Conservation (phyloP, 2,113 vertebrate genomes). For the Microtus ochrogaster region DNA sequence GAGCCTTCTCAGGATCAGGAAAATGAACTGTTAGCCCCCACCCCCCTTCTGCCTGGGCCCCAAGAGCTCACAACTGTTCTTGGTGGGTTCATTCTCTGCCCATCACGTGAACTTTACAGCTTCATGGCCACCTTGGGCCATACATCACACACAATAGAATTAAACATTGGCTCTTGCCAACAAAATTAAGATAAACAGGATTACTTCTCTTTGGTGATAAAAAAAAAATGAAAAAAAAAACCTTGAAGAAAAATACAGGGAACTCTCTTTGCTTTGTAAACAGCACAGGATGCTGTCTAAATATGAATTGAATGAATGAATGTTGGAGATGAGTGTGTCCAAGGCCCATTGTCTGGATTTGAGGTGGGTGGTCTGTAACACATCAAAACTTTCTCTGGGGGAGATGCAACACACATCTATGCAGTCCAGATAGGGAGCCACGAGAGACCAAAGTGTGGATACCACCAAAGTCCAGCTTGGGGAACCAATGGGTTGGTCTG, state of each 20-base stretch:
- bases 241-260: background rate
- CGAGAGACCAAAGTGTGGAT: background rate
- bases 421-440: too few relatives aligned
- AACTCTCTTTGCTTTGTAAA: background rate
- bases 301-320: background rate
- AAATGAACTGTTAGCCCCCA: background rate
- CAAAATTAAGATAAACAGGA: conserved; percentile 11
- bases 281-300: background rate
- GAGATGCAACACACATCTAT: background rate
- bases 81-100: background rate
- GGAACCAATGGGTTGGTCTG: too few relatives aligned
- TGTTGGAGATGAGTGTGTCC: background rate
- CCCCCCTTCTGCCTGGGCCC: too few relatives aligned
- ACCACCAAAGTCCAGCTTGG: too few relatives aligned
- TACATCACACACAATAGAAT: background rate
- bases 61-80: background rate
- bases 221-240: background rate
- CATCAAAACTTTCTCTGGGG: background rate
- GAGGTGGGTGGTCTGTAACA: background rate
- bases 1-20: background rate
- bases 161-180: background rate
- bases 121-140: background rate
- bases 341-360: background rate
- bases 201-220: background rate
- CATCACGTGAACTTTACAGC: background rate